Evolutionary conservation across 2,113 vertebrate species (phyloP).

Genomic region (Cettia cetti): DNA sequence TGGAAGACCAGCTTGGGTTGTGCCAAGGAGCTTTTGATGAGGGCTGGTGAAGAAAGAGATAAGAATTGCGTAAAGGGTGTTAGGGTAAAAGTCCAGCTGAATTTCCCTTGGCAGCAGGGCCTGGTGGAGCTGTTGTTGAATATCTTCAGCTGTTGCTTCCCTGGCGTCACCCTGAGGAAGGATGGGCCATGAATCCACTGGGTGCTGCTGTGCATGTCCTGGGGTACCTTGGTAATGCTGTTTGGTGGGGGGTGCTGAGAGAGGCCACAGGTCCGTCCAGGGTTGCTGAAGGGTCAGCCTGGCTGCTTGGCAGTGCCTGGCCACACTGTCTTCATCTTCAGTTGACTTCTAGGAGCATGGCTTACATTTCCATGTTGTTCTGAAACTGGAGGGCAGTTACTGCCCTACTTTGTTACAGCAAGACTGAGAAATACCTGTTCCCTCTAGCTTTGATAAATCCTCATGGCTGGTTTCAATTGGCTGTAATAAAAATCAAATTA

Average conservation of each 20-base stretch:
- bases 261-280: background rate
- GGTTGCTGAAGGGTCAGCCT: background rate
- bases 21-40: background rate
- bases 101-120: background rate
- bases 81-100: background rate
- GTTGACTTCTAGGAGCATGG: background rate
- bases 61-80: background rate
- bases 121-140: background rate
- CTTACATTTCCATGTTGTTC: background rate
- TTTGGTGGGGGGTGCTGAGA: background rate
- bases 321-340: background rate
- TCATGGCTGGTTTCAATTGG: background rate
- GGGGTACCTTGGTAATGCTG: background rate
- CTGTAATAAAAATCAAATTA: background rate
- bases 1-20: background rate
- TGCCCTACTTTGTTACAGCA: background rate
- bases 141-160: background rate
- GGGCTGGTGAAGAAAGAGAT: background rate
- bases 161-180: background rate
- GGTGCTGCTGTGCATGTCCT: background rate
- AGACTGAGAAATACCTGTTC: background rate
- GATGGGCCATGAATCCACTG: accelerated
- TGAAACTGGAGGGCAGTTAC: background rate
- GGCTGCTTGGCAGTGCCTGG: background rate
- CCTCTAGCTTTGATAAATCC: background rate